Evolutionary conservation across 2,113 vertebrate genomes (phyloP), one percentile per base, ranked within the genome.

Genomic region (Scopus umbretta): DNA sequence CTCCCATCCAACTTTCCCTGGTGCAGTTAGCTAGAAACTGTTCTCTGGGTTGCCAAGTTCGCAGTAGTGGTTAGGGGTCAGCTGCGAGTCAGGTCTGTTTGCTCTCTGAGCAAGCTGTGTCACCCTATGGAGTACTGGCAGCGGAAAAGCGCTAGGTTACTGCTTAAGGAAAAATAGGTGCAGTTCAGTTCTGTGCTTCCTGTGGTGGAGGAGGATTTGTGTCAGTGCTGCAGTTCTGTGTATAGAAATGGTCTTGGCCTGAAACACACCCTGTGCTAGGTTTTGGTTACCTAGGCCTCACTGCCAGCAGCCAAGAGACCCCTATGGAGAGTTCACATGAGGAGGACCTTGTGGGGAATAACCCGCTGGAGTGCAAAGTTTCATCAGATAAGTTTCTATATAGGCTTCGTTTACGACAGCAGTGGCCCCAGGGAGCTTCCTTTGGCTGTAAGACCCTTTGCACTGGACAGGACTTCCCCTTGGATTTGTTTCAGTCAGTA

Each of bases 321-420:
- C 8, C 67, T 62, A n/a, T 0, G 2, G 49, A 82, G 25, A 34
- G 43, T 43, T 73, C 36, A n/a, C 22, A 10, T 0, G 9, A 63
- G n/a, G 34, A 66, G 11, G 50, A 56, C 2, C 13, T 74, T 40
- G 13, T 71, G 36, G 29, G 73, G 29, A 91, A 61, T 15, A 26
- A 68, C 7, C 15, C 7, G 6, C 5, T 62, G 34, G 68, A 65
- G 26, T 53, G 38, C 29, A 58, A 43, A 4, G 16, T 47, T 13
- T 6, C 2, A 9, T 56, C 16, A 21, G 17, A 1, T 15, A n/a
- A 55, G 10, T 36, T 87, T 73, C n/a, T 17, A 16, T 11, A 21
- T 21, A 17, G 6, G 6, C 36, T 45, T 66, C 0, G 3, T 72
- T 87, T 74, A 38, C 3, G 3, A 56, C 32, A 73, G 13, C 53